Evolutionary conservation across 2,888 invertebrate genomes (phyloP).

Genomic region (Campoplex nolae): DNA sequence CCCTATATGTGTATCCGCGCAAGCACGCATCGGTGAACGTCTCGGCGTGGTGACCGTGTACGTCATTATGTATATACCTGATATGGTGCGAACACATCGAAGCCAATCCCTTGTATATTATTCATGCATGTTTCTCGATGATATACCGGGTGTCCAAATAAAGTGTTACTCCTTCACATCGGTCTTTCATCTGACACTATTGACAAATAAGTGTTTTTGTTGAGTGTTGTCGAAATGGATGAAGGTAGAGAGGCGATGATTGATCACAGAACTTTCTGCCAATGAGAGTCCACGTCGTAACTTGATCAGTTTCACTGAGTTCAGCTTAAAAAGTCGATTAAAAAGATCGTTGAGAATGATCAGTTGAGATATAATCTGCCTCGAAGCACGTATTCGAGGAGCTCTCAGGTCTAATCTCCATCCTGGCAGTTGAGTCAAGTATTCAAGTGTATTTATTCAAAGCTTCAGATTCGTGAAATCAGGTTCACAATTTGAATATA

Average conservation of each 20-base stretch:
- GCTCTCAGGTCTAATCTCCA: too few relatives aligned
- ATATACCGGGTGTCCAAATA: slow-evolving; percentile 1
- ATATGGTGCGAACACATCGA: slow-evolving; percentile 6
- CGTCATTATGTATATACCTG: background rate
- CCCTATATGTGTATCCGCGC: too few relatives aligned
- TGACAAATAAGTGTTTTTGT: background rate
- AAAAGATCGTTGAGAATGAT: background rate
- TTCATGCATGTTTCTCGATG: slow-evolving; percentile 43
- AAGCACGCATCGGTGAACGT: slow-evolving; percentile 21
- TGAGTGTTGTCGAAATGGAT: background rate
- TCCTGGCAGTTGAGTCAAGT: too few relatives aligned
- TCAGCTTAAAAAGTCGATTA: background rate
- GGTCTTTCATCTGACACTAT: background rate
- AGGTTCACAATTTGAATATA: background rate
- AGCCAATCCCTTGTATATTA: slow-evolving; percentile 49
- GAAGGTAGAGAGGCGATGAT: too few relatives aligned
- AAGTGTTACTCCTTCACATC: too few relatives aligned
- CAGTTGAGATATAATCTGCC: background rate
- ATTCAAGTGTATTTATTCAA: background rate
- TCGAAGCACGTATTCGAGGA: background rate
- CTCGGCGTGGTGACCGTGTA: slow-evolving; percentile 1
- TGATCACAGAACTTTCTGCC: background rate
- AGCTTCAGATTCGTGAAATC: background rate
- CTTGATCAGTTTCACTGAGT: background rate
- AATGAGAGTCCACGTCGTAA: background rate